Percentiles rank a stretch among this genome's conserved stretches.
Conservation (phyloP, 2,888 invertebrate genomes). For the Adelphocoris suturalis region DNA sequence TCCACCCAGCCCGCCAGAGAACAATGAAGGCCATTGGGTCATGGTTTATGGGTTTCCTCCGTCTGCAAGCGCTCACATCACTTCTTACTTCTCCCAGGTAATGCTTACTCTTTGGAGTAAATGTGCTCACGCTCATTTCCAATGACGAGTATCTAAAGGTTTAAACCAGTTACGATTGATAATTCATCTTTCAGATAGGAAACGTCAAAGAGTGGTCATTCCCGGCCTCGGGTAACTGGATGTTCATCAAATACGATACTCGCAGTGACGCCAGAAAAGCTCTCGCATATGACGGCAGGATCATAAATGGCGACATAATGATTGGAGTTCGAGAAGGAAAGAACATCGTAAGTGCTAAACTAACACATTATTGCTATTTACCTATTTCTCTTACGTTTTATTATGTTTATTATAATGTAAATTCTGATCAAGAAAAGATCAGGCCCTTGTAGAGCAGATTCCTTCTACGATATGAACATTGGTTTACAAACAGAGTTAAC, state of each 20-base stretch:
- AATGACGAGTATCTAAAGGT: too few relatives aligned
- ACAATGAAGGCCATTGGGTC: constrained; percentile 68
- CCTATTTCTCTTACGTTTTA: too few relatives aligned
- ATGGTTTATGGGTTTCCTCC: constrained; percentile 70
- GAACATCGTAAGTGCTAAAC: constrained; percentile 49
- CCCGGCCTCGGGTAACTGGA: constrained; percentile 70
- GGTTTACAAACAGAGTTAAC: too few relatives aligned
- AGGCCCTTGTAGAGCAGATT: too few relatives aligned
- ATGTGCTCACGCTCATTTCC: background rate
- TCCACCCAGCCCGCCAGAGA: constrained; percentile 16
- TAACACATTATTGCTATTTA: background rate
- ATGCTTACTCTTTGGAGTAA: background rate
- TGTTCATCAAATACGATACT: constrained; percentile 66
- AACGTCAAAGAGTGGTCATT: constrained; percentile 61
- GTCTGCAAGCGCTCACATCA: constrained; percentile 61
- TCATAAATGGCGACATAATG: constrained; percentile 71
- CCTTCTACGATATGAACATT: too few relatives aligned
- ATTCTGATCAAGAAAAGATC: too few relatives aligned
- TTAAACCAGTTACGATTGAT: too few relatives aligned
- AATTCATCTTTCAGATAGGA: constrained; percentile 64
- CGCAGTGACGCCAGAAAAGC: constrained; percentile 71
- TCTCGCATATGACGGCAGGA: constrained; percentile 49
- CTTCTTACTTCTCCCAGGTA: constrained; percentile 69
- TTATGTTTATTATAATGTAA: too few relatives aligned
- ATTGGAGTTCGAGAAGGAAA: constrained; percentile 72